phyloP scores from a whole-genome alignment of 1,140 invertebrate genomes.

The fruit fly (Drosophila melanogaster) region DNA sequence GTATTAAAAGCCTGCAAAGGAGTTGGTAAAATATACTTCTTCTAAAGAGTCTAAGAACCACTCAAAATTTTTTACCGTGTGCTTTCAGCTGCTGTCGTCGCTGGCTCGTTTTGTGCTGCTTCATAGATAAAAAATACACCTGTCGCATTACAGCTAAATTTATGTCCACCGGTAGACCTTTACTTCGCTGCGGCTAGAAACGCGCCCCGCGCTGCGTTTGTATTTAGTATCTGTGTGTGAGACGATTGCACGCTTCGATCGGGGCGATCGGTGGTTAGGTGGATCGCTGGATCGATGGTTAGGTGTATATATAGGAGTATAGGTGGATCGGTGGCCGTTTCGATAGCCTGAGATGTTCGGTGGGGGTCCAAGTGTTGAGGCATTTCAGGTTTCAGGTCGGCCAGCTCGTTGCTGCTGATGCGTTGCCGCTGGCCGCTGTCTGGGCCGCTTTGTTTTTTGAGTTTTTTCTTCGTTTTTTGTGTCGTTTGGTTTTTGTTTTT shows the following conservation, averaged over 20 bases:
- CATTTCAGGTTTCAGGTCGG: slow-evolving; percentile 71
- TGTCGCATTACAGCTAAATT: slow-evolving; percentile 84
- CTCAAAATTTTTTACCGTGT: slow-evolving; percentile 14
- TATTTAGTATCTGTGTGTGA: slow-evolving; percentile 43
- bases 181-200: slow-evolving; percentile 79
- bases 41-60: rapidly evolving
- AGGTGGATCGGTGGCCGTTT: slow-evolving; percentile 62
- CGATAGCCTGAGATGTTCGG: slow-evolving; percentile 53
- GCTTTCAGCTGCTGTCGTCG: slow-evolving; percentile 31
- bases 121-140: slow-evolving; percentile 83
- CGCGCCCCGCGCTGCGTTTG: slow-evolving; percentile 55
- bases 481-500: slow-evolving; percentile 29
- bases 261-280: slow-evolving; percentile 41
- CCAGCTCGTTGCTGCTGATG: slow-evolving; percentile 63
- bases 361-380: slow-evolving; percentile 80
- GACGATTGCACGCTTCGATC: slow-evolving; percentile 76
- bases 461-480: slow-evolving; percentile 33
- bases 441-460: slow-evolving; percentile 64
- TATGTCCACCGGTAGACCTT: slow-evolving; percentile 84
- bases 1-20: too few species aligned
- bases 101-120: slow-evolving; percentile 70
- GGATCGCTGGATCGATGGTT: slow-evolving; percentile 49
- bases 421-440: slow-evolving; percentile 74
- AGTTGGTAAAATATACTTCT: neutral
- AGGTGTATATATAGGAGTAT: slow-evolving; percentile 47